phyloP scores from a whole-genome alignment of 2,797 vertebrate genomes.

The Anabas testudineus region DNA sequence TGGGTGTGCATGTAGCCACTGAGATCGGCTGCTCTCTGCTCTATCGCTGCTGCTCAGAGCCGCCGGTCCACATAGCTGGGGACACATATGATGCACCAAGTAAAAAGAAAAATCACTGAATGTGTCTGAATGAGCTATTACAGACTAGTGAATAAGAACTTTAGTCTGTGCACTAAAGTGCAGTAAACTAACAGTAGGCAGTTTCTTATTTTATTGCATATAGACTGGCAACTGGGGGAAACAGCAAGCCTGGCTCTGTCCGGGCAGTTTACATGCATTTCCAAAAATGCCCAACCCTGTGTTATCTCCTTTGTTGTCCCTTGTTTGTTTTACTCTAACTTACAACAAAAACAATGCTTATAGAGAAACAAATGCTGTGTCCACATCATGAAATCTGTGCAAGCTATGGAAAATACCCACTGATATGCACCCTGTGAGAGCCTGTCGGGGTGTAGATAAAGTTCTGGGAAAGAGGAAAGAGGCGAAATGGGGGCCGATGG shows the following conservation, averaged over 20 bases:
- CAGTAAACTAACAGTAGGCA: not conserved
- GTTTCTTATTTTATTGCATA: too few relatives aligned
- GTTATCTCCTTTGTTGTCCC: too few relatives aligned
- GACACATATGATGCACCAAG: slow-evolving; percentile 13
- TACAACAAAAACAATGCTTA: too few relatives aligned
- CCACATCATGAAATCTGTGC: too few relatives aligned
- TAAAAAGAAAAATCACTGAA: slow-evolving; percentile 10
- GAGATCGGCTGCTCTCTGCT: slow-evolving; percentile 25
- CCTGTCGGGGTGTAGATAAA: slow-evolving; percentile 12
- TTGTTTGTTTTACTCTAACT: too few relatives aligned
- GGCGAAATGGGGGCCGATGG: slow-evolving; percentile 13
- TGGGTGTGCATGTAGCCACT: slow-evolving; percentile 44
- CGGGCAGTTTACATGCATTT: too few relatives aligned
- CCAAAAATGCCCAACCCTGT: too few relatives aligned
- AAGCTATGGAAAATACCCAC: slow-evolving; percentile 2
- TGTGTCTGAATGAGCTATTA: slow-evolving; percentile 6
- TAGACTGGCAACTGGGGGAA: too few relatives aligned
- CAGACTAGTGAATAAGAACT: not conserved
- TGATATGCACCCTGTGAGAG: slow-evolving; percentile 7
- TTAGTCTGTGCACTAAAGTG: not conserved
- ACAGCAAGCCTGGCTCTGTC: too few relatives aligned
- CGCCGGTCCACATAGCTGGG: slow-evolving; percentile 11
- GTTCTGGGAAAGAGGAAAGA: slow-evolving; percentile 16
- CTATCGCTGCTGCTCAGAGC: slow-evolving; percentile 22
- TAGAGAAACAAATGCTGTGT: too few relatives aligned